These are phyloP conservation scores for Paramormyrops kingsleyae DNA, from an alignment of 2,113 vertebrate genomes.

Conservation along the genomic window DNA sequence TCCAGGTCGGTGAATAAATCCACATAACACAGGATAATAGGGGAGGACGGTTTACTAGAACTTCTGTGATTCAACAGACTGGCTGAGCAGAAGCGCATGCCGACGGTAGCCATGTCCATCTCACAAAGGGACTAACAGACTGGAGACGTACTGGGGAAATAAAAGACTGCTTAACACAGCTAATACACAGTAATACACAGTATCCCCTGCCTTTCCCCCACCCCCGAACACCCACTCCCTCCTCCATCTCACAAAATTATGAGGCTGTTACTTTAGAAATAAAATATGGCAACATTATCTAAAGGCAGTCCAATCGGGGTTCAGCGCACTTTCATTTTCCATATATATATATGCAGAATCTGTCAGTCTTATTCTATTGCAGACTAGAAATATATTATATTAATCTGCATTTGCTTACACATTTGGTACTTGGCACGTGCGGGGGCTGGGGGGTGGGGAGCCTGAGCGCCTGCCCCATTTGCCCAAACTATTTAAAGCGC, in stretches of 20 bases:
- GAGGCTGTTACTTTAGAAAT: background rate
- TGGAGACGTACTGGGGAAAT: background rate
- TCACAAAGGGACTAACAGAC: background rate
- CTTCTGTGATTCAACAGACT: background rate
- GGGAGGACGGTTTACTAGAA: background rate
- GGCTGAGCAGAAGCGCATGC: background rate
- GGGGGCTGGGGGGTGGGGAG: background rate
- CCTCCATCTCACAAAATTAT: background rate
- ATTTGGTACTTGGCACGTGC: background rate
- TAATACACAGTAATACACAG: background rate
- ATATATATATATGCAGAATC: background rate
- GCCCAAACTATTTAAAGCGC: background rate
- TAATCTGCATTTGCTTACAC: background rate
- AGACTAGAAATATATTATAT: background rate
- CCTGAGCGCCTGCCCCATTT: background rate
- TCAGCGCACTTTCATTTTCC: background rate
- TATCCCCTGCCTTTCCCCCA: background rate
- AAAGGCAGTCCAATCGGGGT: background rate
- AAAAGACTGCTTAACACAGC: background rate
- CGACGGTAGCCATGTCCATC: background rate
- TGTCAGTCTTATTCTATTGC: background rate
- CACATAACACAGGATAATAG: background rate
- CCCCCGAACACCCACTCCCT: background rate
- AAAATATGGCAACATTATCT: background rate
- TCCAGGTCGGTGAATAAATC: background rate